Evolutionary conservation across 2,113 vertebrate species (phyloP).

Genomic region (Hydrochoerus hydrochaeris): DNA sequence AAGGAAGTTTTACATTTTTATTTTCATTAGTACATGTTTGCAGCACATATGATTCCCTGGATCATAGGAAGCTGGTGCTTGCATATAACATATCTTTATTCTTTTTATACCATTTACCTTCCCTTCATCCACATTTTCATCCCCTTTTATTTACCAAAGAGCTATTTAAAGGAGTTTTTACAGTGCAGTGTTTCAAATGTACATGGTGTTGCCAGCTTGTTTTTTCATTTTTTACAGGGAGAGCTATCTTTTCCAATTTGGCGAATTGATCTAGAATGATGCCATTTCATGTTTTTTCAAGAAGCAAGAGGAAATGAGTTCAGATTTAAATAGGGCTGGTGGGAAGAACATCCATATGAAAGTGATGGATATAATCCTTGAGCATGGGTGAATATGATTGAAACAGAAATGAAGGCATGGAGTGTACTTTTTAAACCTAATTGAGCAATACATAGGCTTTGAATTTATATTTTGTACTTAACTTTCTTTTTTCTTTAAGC

Average conservation of each 20-base stretch:
- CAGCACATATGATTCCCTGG: not conserved
- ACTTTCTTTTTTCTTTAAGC: slow-evolving; percentile 62
- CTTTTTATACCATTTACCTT: not conserved
- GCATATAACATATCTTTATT: not conserved
- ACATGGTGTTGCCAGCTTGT: not conserved
- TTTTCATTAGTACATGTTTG: not conserved
- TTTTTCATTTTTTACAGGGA: not conserved
- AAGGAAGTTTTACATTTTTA: not conserved
- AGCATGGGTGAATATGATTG: not conserved
- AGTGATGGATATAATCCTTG: slow-evolving; percentile 23
- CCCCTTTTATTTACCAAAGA: not conserved
- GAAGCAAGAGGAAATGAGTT: slow-evolving; percentile 4
- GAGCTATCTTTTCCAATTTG: slow-evolving; percentile 6
- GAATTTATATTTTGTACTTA: slow-evolving; percentile 53
- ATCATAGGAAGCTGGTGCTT: not conserved
- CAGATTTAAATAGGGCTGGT: not conserved
- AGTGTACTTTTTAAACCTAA: slow-evolving; percentile 42
- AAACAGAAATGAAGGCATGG: slow-evolving; percentile 44
- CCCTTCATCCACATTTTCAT: not conserved
- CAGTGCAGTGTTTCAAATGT: not conserved
- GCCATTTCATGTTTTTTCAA: slow-evolving; percentile 26
- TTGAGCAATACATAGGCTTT: slow-evolving; percentile 21
- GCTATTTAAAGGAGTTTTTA: not conserved
- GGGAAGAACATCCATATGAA: not conserved
- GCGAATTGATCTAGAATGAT: not conserved